Evolutionary conservation across 1,140 invertebrate genomes (phyloP), one percentile per base, ranked within the genome.

Genomic region (Homalodisca vitripennis): DNA sequence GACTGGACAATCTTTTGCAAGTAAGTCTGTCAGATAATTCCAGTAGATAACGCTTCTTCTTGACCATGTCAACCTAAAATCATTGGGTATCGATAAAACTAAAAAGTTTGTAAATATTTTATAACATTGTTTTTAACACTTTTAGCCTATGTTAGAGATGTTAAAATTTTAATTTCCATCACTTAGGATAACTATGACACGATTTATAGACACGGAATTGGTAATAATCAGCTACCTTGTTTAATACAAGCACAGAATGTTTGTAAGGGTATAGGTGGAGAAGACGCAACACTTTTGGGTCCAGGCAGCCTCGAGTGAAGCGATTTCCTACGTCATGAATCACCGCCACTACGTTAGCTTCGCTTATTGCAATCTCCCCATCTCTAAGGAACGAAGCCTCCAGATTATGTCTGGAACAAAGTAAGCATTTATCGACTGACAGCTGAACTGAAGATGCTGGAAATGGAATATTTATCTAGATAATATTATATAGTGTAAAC

Each of bases 311-410:
- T 68, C 88, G 85, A 0, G 85, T 87, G 77, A 84, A 88, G n/a
- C 78, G 76, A 79, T 92, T 89, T 0, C 88, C 87, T 12, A 88
- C 86, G 83, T 97, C 95, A 77, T 96, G 93, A 27, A 98, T 80
- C 0, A 97, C 89, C 30, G 90, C 91, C 70, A 97, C 84, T 31
- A 95, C 79, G 83, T 97, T 89, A n/a, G 91, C 89, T 76, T 89
- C 82, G 69, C 84, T 78, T 29, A 94, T 78, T 24, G 89, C 86
- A 68, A 82, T 79, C 67, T 86, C 82, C 65, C 88, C 86, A 71
- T 92, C 89, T 32, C 74, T 79, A 27, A 85, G 78, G 80, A 95
- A 92, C 13, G 82, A 81, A 48, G 83, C 78, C 53, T 88, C 85
- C 64, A 93, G 79, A 48, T 89, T 85, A 73, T 86, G 89, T 75